These are phyloP conservation scores for Pristionchus fissidentatus DNA, from an alignment of 2,888 invertebrate genomes.

Conservation along the genomic window DNA sequence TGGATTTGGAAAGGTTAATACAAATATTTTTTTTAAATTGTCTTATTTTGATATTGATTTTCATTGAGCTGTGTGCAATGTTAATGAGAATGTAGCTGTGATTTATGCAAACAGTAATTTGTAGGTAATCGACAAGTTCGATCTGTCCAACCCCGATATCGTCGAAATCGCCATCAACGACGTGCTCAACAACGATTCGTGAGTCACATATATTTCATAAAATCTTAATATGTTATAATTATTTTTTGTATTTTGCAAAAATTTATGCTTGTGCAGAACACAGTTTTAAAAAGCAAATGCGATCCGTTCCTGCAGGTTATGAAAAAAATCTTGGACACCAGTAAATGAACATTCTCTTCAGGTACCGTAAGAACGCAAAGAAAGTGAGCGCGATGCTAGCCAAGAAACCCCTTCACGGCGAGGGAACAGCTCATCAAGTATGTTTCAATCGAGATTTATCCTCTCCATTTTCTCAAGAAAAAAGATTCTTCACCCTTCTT, in stretches of 20 bases:
- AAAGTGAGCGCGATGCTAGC: background rate
- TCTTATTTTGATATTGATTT: too few species aligned
- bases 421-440: constrained; percentile 26
- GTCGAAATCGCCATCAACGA: background rate
- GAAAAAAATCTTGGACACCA: too few species aligned
- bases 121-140: constrained; percentile 21
- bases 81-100: too few species aligned
- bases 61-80: too few species aligned
- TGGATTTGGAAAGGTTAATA: constrained; percentile 39
- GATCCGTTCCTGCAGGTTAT: too few species aligned
- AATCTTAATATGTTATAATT: too few species aligned
- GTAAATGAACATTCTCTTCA: background rate
- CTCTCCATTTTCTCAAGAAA: too few species aligned
- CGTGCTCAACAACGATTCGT: background rate
- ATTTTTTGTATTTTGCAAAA: background rate
- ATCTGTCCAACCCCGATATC: background rate
- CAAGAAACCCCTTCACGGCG: constrained; percentile 7
- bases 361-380: background rate
- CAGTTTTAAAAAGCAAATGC: too few species aligned
- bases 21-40: too few species aligned
- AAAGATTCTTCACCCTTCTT: background rate
- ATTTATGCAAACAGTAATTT: background rate
- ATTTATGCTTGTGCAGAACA: background rate
- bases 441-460: too few species aligned
- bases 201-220: background rate